These are phyloP conservation scores for Aphelinus certus DNA, from an alignment of 1,140 invertebrate genomes.

Conservation along the genomic window DNA sequence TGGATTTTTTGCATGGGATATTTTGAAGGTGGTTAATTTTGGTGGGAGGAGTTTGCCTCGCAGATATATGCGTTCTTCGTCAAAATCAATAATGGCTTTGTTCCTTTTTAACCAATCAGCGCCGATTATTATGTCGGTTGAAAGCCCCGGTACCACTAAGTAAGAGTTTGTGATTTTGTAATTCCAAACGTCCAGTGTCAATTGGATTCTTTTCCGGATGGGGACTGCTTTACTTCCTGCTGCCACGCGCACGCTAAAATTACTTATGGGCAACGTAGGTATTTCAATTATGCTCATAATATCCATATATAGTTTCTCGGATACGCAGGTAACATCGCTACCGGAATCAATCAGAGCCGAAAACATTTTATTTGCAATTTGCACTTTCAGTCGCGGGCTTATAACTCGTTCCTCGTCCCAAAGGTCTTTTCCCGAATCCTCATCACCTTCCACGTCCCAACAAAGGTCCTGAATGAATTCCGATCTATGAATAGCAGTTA, in stretches of 20 bases:
- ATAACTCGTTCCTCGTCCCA: no score
- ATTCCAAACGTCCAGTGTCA: slow-evolving; percentile 14
- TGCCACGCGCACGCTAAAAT: slow-evolving; percentile 39
- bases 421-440: not conserved
- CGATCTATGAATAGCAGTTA: not conserved
- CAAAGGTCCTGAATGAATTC: not conserved
- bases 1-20: no score
- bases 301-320: slow-evolving; percentile 40
- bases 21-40: no score
- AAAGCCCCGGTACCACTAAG: slow-evolving; percentile 34
- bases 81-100: no score
- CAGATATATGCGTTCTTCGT: no score
- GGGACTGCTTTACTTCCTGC: slow-evolving; percentile 34
- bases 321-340: slow-evolving; percentile 42
- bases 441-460: not conserved
- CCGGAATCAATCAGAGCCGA: slow-evolving; percentile 29
- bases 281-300: slow-evolving; percentile 28
- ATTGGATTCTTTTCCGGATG: slow-evolving; percentile 27
- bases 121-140: slow-evolving; percentile 25
- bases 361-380: not conserved
- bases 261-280: slow-evolving; percentile 39
- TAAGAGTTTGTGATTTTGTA: not conserved
- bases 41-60: no score
- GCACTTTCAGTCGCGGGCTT: not conserved
- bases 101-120: no score